phyloP scores from a whole-genome alignment of 2,113 vertebrate species.

The Coracopsis vasa region DNA sequence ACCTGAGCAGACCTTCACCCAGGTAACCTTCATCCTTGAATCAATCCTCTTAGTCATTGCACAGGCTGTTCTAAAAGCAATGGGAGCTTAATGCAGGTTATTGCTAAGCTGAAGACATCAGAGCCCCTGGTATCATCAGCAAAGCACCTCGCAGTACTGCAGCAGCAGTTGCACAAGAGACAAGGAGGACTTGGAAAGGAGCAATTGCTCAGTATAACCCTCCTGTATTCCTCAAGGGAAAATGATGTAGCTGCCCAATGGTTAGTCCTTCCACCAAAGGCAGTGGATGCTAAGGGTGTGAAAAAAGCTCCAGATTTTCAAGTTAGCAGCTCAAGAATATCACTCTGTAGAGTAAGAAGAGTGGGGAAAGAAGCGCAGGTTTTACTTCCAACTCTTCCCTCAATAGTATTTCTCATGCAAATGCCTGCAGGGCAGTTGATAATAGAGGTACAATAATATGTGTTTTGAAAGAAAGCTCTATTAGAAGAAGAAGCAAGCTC shows the following conservation, averaged over 20 bases:
- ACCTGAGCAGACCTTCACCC: neutral
- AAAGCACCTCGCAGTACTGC: neutral
- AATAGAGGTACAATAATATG: neutral
- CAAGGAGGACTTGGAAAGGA: neutral
- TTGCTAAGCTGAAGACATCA: neutral
- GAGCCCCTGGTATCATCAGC: neutral
- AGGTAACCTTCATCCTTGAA: neutral
- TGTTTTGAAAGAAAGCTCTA: neutral
- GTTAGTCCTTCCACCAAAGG: neutral
- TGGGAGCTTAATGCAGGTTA: neutral
- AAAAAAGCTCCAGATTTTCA: neutral
- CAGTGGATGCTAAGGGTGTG: neutral
- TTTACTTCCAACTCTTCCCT: neutral
- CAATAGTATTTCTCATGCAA: neutral
- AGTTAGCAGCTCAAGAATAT: neutral
- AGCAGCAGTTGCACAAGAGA: neutral
- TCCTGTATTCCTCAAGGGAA: neutral
- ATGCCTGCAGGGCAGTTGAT: neutral
- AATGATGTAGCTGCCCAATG: neutral
- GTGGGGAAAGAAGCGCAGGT: neutral
- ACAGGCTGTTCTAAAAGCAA: neutral
- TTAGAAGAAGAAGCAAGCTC: conserved; percentile 24
- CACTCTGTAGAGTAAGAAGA: neutral
- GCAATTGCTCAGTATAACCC: neutral
- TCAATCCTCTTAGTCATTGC: neutral